Base-by-base conservation (phyloP, 2,888 invertebrate species). In the Cephus pulcher region DNA sequence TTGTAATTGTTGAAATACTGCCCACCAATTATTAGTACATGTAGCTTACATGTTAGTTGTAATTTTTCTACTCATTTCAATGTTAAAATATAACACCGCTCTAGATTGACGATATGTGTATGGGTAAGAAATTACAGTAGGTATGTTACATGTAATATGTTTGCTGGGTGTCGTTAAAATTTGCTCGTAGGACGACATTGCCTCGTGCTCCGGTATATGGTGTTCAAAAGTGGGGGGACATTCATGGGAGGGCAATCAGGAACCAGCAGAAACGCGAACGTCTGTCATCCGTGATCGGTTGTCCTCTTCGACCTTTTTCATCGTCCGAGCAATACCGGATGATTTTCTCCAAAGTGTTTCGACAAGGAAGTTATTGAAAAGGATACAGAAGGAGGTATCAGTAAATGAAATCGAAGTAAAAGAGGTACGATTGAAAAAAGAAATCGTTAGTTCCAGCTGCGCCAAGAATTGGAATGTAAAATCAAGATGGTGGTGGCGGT, bases 401-500 rank as follows among this genome's bases (percentile, higher is more conserved):
- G 23, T 56, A 23, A 9, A 56, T 56, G 9, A 56, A 9, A 56
- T 23, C 2, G 56, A 23, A 56, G 23, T 9, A 56, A 56, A 23
- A 23, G 56, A 23, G 56, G 56, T 56, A 56, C 56, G 56, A 56
- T 56, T 56, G 71, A 71, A 32, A 71, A 74, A 34, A 34, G 30
- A 35, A 35, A 74, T 74, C 74, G 35, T 30, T 74, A 81, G 83
- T 84, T 83, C 84, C 84, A 84, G 80, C 83, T 84, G 83, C 79
- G 77, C 79, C 77, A 69, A 75, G 80, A 82, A 82, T 83, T 82
- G 83, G 83, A 82, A 86, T 87, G 87, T 83, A 82, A 83, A 85
- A 88, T 88, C 89, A 89, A 89, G 88, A 88, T 89, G 89, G 88
- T 86, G 89, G 86, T 85, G 84, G 80, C 84, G 82, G 84, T 83